Evolutionary conservation across 2,888 invertebrate genomes (phyloP), one percentile per base, ranked within the genome.

Genomic region (Lamproptera curius): DNA sequence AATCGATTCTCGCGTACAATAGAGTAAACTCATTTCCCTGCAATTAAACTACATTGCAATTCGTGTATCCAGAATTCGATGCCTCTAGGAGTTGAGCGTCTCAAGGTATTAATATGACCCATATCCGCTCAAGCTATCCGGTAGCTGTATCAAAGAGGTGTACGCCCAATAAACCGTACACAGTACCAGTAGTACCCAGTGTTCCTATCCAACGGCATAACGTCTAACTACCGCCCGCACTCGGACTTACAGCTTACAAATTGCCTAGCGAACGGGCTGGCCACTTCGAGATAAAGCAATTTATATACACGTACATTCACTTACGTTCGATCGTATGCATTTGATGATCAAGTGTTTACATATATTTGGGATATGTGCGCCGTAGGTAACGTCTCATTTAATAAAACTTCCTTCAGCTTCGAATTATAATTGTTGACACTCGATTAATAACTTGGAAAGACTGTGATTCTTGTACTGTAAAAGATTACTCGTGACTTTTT

Each of bases 181-280:
- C 36, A 26, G 37, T 37, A 44, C 15, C 16, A 26, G 28, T 14
- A n/a, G n/a, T n/a, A n/a, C n/a, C 2, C 17, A 42, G 42, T 20
- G 33, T 36, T 41, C 36, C 11, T 34, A n/a, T 23, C 31, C 23
- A 42, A 37, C 16, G 26, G 38, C 26, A 42, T 48, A 48, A 48
- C 42, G 47, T 31, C 37, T 33, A 33, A 48, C 47, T 34, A 48
- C 42, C 13, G 42, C 47, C 42, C 38, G 39, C 46, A 46, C 47
- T 48, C 41, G 42, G 47, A 42, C 46, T 47, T 42, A 47, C 46
- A 48, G 47, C 38, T 42, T 48, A 48, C 47, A 48, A 48, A 48
- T 48, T 48, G 42, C 47, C 47, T 38, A 48, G 31, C 47, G 42
- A 33, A 48, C 38, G 33, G 20, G 34, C 35, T 42, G 42, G n/a